Evolutionary conservation across 2,797 vertebrate species (phyloP).

Genomic region (Xerus rutilus): DNA sequence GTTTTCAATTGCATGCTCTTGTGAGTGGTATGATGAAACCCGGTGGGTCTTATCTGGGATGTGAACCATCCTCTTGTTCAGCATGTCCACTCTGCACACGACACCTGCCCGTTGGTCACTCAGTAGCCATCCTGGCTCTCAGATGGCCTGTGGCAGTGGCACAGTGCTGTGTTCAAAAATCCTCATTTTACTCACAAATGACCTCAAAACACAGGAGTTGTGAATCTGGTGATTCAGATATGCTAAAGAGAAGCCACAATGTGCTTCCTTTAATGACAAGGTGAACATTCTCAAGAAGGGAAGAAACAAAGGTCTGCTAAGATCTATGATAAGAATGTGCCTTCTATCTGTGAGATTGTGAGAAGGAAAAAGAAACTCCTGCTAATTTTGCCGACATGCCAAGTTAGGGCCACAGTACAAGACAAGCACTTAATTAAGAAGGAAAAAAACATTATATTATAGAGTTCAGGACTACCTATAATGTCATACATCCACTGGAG

Average conservation of each 20-base stretch:
- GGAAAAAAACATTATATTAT: background rate
- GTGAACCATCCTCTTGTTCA: background rate
- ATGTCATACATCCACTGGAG: background rate
- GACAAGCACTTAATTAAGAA: background rate
- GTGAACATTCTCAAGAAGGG: background rate
- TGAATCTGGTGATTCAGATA: background rate
- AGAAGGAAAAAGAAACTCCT: background rate
- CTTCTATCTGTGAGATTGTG: background rate
- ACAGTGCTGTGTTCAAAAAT: background rate
- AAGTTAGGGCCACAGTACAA: background rate
- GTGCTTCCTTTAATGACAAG: background rate
- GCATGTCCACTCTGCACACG: background rate
- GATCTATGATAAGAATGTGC: background rate
- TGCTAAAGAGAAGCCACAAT: background rate
- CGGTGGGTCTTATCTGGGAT: too few species aligned
- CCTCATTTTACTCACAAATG: background rate
- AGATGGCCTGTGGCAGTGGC: background rate
- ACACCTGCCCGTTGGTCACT: background rate
- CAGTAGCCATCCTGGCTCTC: background rate
- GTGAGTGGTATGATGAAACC: background rate
- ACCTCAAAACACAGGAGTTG: background rate
- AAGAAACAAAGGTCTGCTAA: background rate
- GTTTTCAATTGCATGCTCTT: background rate
- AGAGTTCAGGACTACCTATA: background rate
- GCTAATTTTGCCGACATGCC: background rate